A percentile compares a stretch with the other conserved stretches of the same genome.
These are phyloP conservation scores for Caloenas nicobarica DNA, from an alignment of 2,113 vertebrate genomes.

Conservation along the genomic window DNA sequence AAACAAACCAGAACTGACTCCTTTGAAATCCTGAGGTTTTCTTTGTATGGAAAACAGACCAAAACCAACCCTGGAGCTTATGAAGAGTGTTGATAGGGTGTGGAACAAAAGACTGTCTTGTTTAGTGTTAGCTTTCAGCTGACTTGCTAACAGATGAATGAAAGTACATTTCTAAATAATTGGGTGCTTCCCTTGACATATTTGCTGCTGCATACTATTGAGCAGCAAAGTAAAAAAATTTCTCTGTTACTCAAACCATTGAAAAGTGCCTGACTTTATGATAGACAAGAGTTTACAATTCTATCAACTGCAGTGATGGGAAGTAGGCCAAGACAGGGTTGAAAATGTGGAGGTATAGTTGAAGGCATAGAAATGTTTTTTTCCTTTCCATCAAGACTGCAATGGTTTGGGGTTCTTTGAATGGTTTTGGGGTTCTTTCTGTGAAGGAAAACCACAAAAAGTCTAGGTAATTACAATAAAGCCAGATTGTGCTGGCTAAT, in stretches of 20 bases:
- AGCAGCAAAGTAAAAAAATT: not conserved
- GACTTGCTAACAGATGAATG: not conserved
- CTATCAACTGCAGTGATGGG: rapidly evolving
- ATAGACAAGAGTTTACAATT: not conserved
- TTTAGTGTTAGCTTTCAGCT: not conserved
- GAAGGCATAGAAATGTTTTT: not conserved
- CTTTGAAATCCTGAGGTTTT: not conserved
- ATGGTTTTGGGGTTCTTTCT: too few species aligned
- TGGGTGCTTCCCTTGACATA: not conserved
- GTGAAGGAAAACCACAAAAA: not conserved
- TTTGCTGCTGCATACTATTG: not conserved
- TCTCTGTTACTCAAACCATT: not conserved
- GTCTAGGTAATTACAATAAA: not conserved
- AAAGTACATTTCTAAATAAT: not conserved
- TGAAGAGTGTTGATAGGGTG: not conserved
- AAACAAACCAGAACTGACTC: not conserved
- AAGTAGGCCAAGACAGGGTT: not conserved
- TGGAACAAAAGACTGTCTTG: not conserved
- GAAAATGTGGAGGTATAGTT: not conserved
- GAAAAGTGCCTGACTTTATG: not conserved
- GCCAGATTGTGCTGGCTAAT: not conserved
- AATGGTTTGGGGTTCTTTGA: not conserved
- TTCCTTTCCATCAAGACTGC: not conserved
- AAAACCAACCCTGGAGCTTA: not conserved
- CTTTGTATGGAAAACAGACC: not conserved